These are phyloP conservation scores for Lithophane semibrunnea DNA, from an alignment of 2,888 invertebrate species.

Conservation along the genomic window DNA sequence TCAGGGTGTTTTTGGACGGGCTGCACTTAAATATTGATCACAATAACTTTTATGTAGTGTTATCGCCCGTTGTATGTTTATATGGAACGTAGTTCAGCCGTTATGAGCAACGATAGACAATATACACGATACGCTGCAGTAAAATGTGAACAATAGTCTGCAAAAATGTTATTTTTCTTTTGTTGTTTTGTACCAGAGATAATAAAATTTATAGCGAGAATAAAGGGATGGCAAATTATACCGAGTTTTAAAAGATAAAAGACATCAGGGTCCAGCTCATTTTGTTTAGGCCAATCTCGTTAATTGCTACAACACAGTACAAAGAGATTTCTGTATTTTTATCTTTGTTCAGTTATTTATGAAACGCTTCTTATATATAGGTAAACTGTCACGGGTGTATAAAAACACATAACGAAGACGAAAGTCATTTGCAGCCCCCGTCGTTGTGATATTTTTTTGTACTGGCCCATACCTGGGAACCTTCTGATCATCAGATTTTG, in stretches of 20 bases:
- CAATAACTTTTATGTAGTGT: conserved; percentile 45
- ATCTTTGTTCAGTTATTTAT: conserved; percentile 3
- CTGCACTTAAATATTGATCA: conserved; percentile 55
- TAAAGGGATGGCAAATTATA: conserved; percentile 41
- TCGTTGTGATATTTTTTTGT: no score
- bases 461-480: background rate
- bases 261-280: conserved; percentile 11
- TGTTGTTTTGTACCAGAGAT: conserved; percentile 19
- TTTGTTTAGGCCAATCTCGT: conserved; percentile 23
- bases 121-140: conserved; percentile 1
- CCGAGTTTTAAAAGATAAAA: conserved; percentile 41
- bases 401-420: background rate
- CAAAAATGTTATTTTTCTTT: conserved; percentile 6
- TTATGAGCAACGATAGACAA: conserved; percentile 2
- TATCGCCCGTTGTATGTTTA: conserved; percentile 11
- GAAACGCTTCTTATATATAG: background rate
- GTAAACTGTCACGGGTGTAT: background rate
- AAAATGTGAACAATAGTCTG: conserved; percentile 10
- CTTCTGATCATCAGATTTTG: background rate
- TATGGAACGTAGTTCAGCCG: conserved; percentile 12
- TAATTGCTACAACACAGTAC: conserved; percentile 21
- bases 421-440: background rate
- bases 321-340: conserved; percentile 9
- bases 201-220: conserved; percentile 21
- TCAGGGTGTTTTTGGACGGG: conserved; percentile 40